Conservation (phyloP, 1,140 invertebrate species). For the Drosophila gunungcola region DNA sequence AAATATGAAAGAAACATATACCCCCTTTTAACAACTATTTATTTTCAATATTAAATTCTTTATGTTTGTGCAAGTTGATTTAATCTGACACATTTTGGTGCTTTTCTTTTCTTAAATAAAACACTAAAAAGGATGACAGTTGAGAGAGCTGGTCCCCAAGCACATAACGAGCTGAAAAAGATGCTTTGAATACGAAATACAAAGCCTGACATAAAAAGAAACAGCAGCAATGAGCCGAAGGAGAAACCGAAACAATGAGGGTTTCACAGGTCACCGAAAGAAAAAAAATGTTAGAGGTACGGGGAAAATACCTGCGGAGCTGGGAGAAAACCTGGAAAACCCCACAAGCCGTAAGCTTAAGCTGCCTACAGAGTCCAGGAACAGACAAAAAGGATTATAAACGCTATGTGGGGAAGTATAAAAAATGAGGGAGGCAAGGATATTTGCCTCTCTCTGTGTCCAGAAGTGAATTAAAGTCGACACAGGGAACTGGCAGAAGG, state of each 20-base stretch:
- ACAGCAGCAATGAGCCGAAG: slow-evolving; percentile 13
- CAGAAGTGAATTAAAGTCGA: slow-evolving; percentile 60
- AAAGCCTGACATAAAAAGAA: slow-evolving; percentile 42
- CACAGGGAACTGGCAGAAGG: slow-evolving; percentile 15
- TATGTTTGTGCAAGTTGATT: slow-evolving; percentile 28
- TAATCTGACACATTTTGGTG: slow-evolving; percentile 18
- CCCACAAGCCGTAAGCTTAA: slow-evolving; percentile 60
- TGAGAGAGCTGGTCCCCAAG: slow-evolving; percentile 23
- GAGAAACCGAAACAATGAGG: slow-evolving; percentile 57
- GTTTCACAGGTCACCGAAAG: slow-evolving; percentile 60
- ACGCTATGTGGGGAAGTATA: slow-evolving; percentile 44
- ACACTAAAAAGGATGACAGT: slow-evolving; percentile 28
- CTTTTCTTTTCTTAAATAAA: slow-evolving; percentile 7
- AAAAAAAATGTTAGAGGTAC: not conserved
- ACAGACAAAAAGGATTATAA: slow-evolving; percentile 69
- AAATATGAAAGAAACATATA: not conserved
- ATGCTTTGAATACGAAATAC: slow-evolving; percentile 56
- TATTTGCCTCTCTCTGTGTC: slow-evolving; percentile 34
- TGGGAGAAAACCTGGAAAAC: slow-evolving; percentile 26
- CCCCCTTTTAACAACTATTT: not conserved
- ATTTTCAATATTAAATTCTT: slow-evolving; percentile 12
- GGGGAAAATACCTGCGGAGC: slow-evolving; percentile 43
- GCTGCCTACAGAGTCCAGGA: slow-evolving; percentile 38
- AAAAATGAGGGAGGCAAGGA: slow-evolving; percentile 35
- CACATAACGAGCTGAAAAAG: slow-evolving; percentile 64